Conservation (phyloP, 2,113 vertebrate genomes). For the human region GRCh38 chr11:95730501-95731000, state of each 20-base stretch:
- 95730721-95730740: not conserved
- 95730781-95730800: not conserved
- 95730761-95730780: not conserved
- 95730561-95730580: not conserved
- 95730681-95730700: not conserved
- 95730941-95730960: not conserved
- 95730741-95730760: not conserved
- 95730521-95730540: slow-evolving; percentile 10
- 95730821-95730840: not conserved
- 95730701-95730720: not conserved
- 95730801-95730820: not conserved
- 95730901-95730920: not conserved
- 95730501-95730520: not conserved
- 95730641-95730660: not conserved
- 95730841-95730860: not conserved
- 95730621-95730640: not conserved
- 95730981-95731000: not conserved
- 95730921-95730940: not conserved
- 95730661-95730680: not conserved
- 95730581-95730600: slow-evolving; percentile 29
- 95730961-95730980: not conserved
- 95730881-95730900: not conserved
- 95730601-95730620: slow-evolving; percentile 5
- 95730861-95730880: not conserved
- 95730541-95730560: slow-evolving; percentile 4